Percentiles rank a stretch among this genome's conserved stretches.
Evolutionary conservation across 2,113 vertebrate genomes (phyloP).

Genomic region (Hiodon alosoides): DNA sequence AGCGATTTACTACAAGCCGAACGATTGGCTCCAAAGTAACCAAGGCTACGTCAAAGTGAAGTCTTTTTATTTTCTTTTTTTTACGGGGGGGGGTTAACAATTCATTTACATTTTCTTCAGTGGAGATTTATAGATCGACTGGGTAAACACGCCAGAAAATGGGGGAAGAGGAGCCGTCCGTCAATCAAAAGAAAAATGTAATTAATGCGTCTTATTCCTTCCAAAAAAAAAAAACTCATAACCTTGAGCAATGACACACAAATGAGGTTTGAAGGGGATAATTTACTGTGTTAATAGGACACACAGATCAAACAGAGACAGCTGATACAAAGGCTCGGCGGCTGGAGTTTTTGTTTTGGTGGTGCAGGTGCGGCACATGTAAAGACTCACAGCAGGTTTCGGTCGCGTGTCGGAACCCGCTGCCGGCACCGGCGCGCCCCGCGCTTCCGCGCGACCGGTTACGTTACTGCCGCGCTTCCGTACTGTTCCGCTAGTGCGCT

Average conservation of each 20-base stretch:
- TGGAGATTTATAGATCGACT: slow-evolving; percentile 37
- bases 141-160: slow-evolving; percentile 41
- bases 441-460: too few species aligned
- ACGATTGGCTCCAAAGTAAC: slow-evolving; percentile 44
- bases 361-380: not conserved
- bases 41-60: slow-evolving; percentile 50
- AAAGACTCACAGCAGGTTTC: not conserved
- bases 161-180: slow-evolving; percentile 35
- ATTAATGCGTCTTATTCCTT: slow-evolving; percentile 46
- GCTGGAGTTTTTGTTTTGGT: slow-evolving; percentile 16
- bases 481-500: too few species aligned
- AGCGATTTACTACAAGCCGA: slow-evolving; percentile 34
- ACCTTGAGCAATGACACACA: slow-evolving; percentile 46
- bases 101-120: slow-evolving; percentile 46
- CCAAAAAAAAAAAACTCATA: slow-evolving; percentile 31
- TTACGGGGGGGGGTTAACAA: slow-evolving; percentile 16
- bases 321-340: slow-evolving; percentile 23
- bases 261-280: slow-evolving; percentile 41
- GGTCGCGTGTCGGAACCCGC: not conserved
- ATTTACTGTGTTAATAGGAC: slow-evolving; percentile 40
- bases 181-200: slow-evolving; percentile 40
- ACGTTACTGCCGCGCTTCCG: too few species aligned
- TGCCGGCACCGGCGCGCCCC: too few species aligned
- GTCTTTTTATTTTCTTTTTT: slow-evolving; percentile 29
- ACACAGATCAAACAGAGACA: slow-evolving; percentile 32